These are phyloP conservation scores for Copidosoma aretas DNA, from an alignment of 2,888 invertebrate species.

Conservation along the genomic window DNA sequence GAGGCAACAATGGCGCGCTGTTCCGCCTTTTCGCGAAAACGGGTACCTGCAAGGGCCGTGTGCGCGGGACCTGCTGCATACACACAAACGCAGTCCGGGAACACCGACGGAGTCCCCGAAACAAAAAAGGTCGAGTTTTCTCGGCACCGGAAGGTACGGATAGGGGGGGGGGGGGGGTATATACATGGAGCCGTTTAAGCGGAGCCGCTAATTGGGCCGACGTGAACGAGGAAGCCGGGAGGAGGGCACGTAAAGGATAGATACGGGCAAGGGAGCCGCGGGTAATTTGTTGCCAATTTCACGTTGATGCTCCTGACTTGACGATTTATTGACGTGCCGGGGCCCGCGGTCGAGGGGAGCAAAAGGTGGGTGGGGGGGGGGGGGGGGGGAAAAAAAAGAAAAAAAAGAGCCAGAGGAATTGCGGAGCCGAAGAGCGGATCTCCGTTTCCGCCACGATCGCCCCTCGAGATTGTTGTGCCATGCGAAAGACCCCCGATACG, in stretches of 20 bases:
- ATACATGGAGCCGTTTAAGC: constrained; percentile 48
- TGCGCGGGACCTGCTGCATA: no score
- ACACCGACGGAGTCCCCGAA: no score
- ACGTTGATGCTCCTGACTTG: constrained; percentile 48
- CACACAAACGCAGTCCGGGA: no score
- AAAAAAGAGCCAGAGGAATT: constrained; percentile 31
- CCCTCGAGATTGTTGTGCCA: constrained; percentile 29
- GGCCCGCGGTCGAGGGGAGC: not conserved
- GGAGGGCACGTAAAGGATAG: constrained; percentile 31
- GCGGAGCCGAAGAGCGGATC: constrained; percentile 40
- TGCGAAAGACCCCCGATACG: constrained; percentile 21
- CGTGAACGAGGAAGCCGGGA: no score
- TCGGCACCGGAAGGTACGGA: not conserved
- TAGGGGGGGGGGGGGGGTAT: constrained; percentile 24
- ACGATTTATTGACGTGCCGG: constrained; percentile 44
- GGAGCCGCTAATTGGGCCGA: constrained; percentile 57
- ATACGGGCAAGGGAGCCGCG: constrained; percentile 32
- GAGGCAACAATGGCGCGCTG: no score
- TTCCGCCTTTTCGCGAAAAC: no score
- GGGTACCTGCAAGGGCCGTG: no score
- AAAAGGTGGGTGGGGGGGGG: constrained; percentile 3
- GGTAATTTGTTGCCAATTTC: constrained; percentile 59
- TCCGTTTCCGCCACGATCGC: constrained; percentile 42
- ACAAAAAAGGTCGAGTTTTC: no score
- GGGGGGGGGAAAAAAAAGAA: constrained; percentile 17